phyloP scores from a whole-genome alignment of 2,888 invertebrate species.

The Euplexia lucipara region DNA sequence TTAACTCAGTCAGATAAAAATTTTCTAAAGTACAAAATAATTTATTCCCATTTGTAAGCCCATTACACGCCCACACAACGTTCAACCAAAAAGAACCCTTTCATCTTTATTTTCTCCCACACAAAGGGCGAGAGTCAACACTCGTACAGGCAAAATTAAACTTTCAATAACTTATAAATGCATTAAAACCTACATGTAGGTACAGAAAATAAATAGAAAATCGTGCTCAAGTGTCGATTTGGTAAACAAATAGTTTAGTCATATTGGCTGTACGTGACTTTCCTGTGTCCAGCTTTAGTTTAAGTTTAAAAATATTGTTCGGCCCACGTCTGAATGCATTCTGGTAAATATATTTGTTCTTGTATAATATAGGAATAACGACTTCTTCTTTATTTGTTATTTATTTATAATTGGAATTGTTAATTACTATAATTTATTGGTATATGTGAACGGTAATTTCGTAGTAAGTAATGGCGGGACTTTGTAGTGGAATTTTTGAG shows the following conservation, averaged over 20 bases:
- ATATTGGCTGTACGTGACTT: slow-evolving; percentile 81
- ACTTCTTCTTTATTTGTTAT: slow-evolving; percentile 49
- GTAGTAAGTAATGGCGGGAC: background rate
- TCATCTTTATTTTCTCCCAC: slow-evolving; percentile 23
- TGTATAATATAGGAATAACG: slow-evolving; percentile 56
- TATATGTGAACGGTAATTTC: slow-evolving; percentile 23
- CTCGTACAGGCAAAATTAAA: slow-evolving; percentile 54
- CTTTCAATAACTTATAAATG: slow-evolving; percentile 78
- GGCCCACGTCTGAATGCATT: slow-evolving; percentile 54
- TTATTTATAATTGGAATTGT: slow-evolving; percentile 55
- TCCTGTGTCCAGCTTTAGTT: slow-evolving; percentile 45
- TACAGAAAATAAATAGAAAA: slow-evolving; percentile 68
- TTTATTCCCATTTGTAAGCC: slow-evolving; percentile 13
- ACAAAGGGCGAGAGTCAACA: slow-evolving; percentile 58
- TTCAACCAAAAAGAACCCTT: slow-evolving; percentile 34
- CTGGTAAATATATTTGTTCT: slow-evolving; percentile 63
- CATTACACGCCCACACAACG: slow-evolving; percentile 15
- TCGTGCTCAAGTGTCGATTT: slow-evolving; percentile 80
- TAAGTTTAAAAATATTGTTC: slow-evolving; percentile 53
- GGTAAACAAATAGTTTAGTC: slow-evolving; percentile 74
- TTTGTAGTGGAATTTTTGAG: background rate
- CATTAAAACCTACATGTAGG: slow-evolving; percentile 75
- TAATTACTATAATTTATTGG: slow-evolving; percentile 50
- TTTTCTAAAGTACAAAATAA: slow-evolving; percentile 21
- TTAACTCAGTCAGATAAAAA: background rate